phyloP scores from a whole-genome alignment of 2,888 invertebrate species.

The Pristionchus fissidentatus region DNA sequence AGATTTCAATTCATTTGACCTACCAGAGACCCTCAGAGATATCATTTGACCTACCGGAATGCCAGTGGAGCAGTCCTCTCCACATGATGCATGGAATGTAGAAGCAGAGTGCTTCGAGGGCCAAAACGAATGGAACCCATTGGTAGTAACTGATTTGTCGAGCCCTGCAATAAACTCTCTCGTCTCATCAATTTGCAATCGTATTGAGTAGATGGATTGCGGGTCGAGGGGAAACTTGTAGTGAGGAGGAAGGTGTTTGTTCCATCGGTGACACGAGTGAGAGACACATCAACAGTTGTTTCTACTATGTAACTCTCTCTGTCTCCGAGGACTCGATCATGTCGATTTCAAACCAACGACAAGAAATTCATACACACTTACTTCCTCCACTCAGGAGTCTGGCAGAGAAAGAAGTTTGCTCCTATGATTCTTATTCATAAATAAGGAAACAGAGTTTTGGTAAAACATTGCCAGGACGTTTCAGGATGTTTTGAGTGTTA shows the following conservation, averaged over 20 bases:
- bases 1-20: neutral
- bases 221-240: neutral
- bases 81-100: constrained; percentile 79
- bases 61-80: constrained; percentile 77
- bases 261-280: neutral
- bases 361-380: too few species aligned
- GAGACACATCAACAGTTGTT: neutral
- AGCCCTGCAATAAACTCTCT: constrained; percentile 69
- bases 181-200: neutral
- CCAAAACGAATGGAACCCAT: constrained; percentile 78
- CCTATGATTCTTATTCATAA: too few species aligned
- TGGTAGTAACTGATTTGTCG: constrained; percentile 76
- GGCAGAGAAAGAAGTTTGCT: too few species aligned
- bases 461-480: too few species aligned
- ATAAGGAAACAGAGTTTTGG: too few species aligned
- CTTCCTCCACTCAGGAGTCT: too few species aligned
- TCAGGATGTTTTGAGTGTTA: too few species aligned
- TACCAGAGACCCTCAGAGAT: neutral
- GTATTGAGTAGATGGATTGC: constrained; percentile 30
- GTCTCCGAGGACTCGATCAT: neutral
- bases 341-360: neutral
- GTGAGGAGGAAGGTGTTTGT: constrained; percentile 29
- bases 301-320: neutral
- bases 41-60: constrained; percentile 71
- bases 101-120: constrained; percentile 78